Evolutionary conservation across 2,797 vertebrate genomes (phyloP).

Genomic region (Jordanella pulchra): DNA sequence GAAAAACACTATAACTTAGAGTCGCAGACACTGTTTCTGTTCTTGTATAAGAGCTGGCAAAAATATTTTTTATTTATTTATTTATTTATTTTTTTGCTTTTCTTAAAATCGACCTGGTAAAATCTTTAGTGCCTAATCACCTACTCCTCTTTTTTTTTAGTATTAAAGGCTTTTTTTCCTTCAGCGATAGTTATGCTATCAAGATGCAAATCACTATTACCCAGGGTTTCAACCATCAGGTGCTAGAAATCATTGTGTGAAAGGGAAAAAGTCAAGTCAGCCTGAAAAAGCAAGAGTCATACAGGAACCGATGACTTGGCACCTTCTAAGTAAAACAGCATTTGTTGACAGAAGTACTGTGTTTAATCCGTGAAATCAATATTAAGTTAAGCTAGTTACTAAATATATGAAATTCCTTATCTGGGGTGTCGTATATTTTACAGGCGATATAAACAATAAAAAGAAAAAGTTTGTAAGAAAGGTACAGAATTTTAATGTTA

Average conservation of each 20-base stretch:
- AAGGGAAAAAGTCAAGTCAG: constrained; percentile 28
- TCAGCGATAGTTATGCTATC: constrained; percentile 18
- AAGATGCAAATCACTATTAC: constrained; percentile 20
- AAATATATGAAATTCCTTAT: background rate
- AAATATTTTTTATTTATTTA: background rate
- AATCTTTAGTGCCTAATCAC: background rate
- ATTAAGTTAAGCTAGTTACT: too few species aligned
- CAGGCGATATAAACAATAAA: background rate
- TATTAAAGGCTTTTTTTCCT: background rate
- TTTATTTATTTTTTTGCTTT: background rate
- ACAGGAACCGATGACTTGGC: constrained; percentile 18
- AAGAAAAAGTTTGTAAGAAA: background rate
- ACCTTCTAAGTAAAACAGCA: constrained; percentile 36
- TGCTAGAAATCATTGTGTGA: constrained; percentile 30
- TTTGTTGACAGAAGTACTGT: too few species aligned
- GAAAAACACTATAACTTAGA: background rate
- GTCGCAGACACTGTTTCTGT: background rate
- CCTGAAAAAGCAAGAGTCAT: background rate
- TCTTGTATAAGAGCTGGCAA: background rate
- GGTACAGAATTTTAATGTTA: too few species aligned
- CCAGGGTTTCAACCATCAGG: constrained; percentile 14
- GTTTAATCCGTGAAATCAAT: too few species aligned
- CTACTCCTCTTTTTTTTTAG: background rate
- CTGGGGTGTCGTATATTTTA: background rate
- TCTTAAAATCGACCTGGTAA: background rate